phyloP scores from a whole-genome alignment of 2,113 vertebrate genomes.

The Erinaceus europaeus region DNA sequence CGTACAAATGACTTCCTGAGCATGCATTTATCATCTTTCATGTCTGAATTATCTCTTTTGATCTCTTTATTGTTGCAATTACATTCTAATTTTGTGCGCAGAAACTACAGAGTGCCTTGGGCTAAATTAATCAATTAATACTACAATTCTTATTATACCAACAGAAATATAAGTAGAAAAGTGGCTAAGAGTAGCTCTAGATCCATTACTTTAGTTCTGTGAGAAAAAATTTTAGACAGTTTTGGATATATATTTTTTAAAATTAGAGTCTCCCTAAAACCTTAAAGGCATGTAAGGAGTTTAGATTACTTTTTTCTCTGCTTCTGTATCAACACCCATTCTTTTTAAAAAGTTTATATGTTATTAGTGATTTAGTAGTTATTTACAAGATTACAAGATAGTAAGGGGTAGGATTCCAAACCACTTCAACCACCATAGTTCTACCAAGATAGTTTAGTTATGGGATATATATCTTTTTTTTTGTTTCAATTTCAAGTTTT shows the following conservation, averaged over 20 bases:
- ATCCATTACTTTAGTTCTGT: slow-evolving; percentile 13
- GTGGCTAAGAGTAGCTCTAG: background rate
- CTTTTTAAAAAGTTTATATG: too few species aligned
- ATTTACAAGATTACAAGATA: too few species aligned
- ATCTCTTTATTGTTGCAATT: slow-evolving; percentile 61
- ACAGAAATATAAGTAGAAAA: background rate
- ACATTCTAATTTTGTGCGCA: slow-evolving; percentile 47
- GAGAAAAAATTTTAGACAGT: too few species aligned
- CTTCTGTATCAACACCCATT: background rate
- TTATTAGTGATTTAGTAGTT: too few species aligned
- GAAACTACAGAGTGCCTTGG: slow-evolving; percentile 28
- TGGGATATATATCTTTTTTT: too few species aligned
- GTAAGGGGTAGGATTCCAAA: too few species aligned
- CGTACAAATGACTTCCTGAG: slow-evolving; percentile 1
- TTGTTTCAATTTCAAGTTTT: too few species aligned
- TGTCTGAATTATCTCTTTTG: slow-evolving; percentile 57
- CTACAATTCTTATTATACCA: slow-evolving; percentile 1
- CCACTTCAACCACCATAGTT: too few species aligned
- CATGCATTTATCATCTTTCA: slow-evolving; percentile 47
- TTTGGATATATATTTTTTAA: too few species aligned
- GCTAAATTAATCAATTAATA: slow-evolving; percentile 57
- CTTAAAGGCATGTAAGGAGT: background rate
- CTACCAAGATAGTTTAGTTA: too few species aligned
- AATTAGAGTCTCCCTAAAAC: slow-evolving; percentile 24
- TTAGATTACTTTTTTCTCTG: background rate